Evolutionary conservation across 2,113 vertebrate species (phyloP), one percentile per base, ranked within the genome.

Genomic region (Arizona elegans): DNA sequence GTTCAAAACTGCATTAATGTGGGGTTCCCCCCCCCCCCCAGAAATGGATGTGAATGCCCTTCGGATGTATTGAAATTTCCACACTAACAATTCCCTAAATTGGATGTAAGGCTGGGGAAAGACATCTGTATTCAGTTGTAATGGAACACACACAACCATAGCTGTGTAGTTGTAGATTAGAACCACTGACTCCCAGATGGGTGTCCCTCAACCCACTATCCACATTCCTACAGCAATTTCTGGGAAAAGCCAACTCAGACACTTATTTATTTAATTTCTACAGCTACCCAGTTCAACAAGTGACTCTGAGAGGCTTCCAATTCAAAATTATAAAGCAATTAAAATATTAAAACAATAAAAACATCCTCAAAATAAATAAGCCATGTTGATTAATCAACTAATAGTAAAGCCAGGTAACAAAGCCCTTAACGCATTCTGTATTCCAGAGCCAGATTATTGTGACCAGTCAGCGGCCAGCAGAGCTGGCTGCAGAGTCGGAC

Each of bases 1-100:
- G 33, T 81, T 81, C 33, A 81, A 81, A 81, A 81, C 33, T 81
- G 33, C 75, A 81, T 81, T 43, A 81, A 43, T 21, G 17, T 43
- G 33, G 17, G 10, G n/a, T 9, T 5, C 43, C 33, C 1, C 6
- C 1, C 5, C 43, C 33, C 1, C 6, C 1, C 5, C 75, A 43
- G 75, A 81, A 43, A 81, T 81, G 33, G 75, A 43, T 81, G n/a
- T 81, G 70, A 81, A 38, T 81, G 75, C n/a, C 75, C 33, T 81
- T 38, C 33, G 1, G 8, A 81, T 81, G 33, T 81, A 43, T 81
- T 43, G 17, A 38, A 33, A 81, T 81, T 81, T 43, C 33, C 33
- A 81, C 75, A 81, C 75, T 43, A 38, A 81, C 75, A 81, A 81
- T 81, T 43, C 33, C 33, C 75, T 17, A 43, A 81, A 33, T 43